Conservation (phyloP, 2,888 invertebrate genomes). For the Polylopha cassiicola region DNA sequence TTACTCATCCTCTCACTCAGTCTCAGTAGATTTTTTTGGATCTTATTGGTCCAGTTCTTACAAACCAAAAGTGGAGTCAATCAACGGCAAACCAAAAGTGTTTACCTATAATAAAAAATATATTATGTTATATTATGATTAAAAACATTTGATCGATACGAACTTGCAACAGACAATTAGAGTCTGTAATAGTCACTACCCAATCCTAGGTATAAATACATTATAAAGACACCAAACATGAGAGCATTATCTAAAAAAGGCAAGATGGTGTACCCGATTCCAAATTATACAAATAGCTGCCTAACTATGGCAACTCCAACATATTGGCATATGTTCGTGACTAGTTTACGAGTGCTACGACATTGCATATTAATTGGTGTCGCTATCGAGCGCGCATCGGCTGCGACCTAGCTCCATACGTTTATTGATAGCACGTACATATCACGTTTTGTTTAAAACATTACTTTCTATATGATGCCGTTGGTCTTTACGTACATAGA, state of each 20-base stretch:
- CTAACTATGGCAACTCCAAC: conserved; percentile 57
- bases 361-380: conserved; percentile 76
- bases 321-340: conserved; percentile 76
- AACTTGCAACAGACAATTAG: no score
- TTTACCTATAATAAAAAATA: conserved; percentile 5
- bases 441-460: conserved; percentile 17
- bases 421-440: conserved; percentile 32
- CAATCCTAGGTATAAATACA: no score
- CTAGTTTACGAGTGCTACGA: conserved; percentile 72
- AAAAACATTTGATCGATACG: no score
- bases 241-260: no score
- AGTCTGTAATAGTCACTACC: no score
- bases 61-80: no score
- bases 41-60: no score
- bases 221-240: conserved; percentile 12
- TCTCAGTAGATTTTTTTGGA: no score
- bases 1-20: no score
- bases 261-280: conserved; percentile 47
- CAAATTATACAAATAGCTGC: conserved; percentile 70
- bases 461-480: conserved; percentile 16
- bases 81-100: no score
- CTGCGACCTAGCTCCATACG: conserved; percentile 54
- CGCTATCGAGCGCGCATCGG: conserved; percentile 68
- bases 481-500: conserved; percentile 15
- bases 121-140: no score